Base-by-base conservation (phyloP, 1,140 invertebrate species). In the Drosophila lini region DNA sequence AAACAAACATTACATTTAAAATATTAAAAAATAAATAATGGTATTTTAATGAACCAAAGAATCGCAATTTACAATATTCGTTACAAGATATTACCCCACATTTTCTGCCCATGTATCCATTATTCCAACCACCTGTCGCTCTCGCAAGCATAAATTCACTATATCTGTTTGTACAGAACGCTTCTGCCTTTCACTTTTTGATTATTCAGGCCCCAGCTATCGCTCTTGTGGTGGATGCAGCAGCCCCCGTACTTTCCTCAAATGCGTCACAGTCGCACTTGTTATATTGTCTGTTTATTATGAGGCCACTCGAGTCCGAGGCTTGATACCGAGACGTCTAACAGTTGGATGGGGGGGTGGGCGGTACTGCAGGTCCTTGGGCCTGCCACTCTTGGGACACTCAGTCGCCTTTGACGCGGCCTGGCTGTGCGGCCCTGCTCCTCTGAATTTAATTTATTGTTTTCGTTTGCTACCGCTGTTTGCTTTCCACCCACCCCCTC, bases 401-500 rank as follows among this genome's bases (percentile, higher is more conserved):
- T 61, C 62, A 42, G 80, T 69, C 65, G 80, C 57, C 60, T 89
- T 89, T 88, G 83, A 86, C 83, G 63, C 74, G 71, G 60, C 40
- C 78, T 60, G 53, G 63, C 50, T 40, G 10, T 74, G 62, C 38
- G 61, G 45, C 53, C 41, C 42, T 59, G 65, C 53, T 73, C n/a
- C 69, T 74, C 83, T 89, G 76, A 89, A 88, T 89, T 89, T 80
- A 89, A 88, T 88, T 88, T 88, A 88, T 88, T 88, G 83, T 83
- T 80, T 88, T 86, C 75, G 70, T 60, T 75, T 76, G 65, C 45
- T 68, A 38, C 42, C 56, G 16, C 48, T 50, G 74, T 61, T 56
- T 75, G 62, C 57, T 40, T 47, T 58, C 50, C n/a, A 28, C 15
- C 31, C 7, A 5, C 53, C 53, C 48, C 13, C 11, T 5, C n/a